A percentile compares a stretch with the other conserved stretches of the same genome.
Evolutionary conservation across 1,140 invertebrate species (phyloP).

Genomic region (Listronotus oregonensis): DNA sequence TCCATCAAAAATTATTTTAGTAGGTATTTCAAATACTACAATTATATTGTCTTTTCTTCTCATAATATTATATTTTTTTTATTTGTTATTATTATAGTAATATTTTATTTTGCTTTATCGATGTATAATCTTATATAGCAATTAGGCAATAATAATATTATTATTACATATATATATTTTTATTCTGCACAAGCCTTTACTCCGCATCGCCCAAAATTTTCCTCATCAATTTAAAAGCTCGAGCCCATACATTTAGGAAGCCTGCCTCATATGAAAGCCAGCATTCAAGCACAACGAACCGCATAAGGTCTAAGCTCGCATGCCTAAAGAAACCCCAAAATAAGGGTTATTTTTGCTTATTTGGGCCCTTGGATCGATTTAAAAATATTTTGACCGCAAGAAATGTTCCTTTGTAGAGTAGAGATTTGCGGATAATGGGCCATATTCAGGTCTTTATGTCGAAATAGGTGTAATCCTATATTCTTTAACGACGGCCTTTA

Average conservation of each 20-base stretch:
- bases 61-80: too few relatives aligned
- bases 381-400: slow-evolving; percentile 52
- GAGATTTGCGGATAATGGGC: slow-evolving; percentile 49
- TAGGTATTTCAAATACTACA: too few relatives aligned
- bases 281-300: slow-evolving; percentile 45
- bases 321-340: slow-evolving; percentile 11
- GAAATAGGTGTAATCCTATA: slow-evolving; percentile 51
- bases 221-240: slow-evolving; percentile 22
- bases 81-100: too few relatives aligned
- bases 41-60: too few relatives aligned
- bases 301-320: slow-evolving; percentile 17
- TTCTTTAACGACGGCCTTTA: slow-evolving; percentile 43
- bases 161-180: too few relatives aligned
- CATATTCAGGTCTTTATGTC: slow-evolving; percentile 49
- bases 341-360: slow-evolving; percentile 28
- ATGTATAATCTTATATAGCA: too few relatives aligned
- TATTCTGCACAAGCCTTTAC: too few relatives aligned
- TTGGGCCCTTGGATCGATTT: slow-evolving; percentile 46
- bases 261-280: slow-evolving; percentile 22
- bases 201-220: background rate
- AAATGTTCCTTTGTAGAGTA: slow-evolving; percentile 41
- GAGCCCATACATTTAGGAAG: slow-evolving; percentile 8
- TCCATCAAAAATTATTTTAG: too few relatives aligned
- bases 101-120: too few relatives aligned
- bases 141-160: too few relatives aligned